phyloP scores from a whole-genome alignment of 2,113 vertebrate species.

The Rhinogobius similis region DNA sequence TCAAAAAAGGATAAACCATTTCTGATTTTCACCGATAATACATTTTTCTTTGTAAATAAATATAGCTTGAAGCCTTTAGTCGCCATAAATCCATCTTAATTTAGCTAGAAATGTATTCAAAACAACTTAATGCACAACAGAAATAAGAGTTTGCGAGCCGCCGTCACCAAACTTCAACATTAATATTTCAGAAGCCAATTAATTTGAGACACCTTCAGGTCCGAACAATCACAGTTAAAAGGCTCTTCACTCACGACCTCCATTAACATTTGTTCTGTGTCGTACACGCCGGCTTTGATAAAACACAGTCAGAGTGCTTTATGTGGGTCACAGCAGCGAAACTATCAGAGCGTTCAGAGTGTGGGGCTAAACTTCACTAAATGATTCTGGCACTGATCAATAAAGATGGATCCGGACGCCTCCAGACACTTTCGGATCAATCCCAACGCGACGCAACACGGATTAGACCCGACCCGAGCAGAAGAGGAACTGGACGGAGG shows the following conservation, averaged over 20 bases:
- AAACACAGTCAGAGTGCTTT: no score
- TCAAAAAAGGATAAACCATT: no score
- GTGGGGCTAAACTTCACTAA: slow-evolving; percentile 47
- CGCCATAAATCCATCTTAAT: no score
- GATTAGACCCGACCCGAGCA: neutral
- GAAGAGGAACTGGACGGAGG: neutral
- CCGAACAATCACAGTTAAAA: neutral
- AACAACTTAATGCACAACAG: no score
- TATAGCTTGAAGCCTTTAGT: no score
- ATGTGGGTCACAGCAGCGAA: slow-evolving; percentile 34
- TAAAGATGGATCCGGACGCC: slow-evolving; percentile 40
- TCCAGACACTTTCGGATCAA: slow-evolving; percentile 44
- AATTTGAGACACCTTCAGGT: neutral
- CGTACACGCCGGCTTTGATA: no score
- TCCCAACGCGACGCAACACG: slow-evolving; percentile 14
- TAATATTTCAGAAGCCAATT: slow-evolving; percentile 3
- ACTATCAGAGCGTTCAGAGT: neutral
- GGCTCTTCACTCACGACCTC: neutral
- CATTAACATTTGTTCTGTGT: neutral
- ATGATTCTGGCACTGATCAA: slow-evolving; percentile 57
- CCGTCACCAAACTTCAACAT: no score
- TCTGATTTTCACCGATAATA: no score
- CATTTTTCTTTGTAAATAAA: no score
- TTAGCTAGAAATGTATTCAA: no score
- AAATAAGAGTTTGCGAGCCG: no score